Conservation (phyloP, 2,797 vertebrate genomes). For the Pyrocephalus nanus region DNA sequence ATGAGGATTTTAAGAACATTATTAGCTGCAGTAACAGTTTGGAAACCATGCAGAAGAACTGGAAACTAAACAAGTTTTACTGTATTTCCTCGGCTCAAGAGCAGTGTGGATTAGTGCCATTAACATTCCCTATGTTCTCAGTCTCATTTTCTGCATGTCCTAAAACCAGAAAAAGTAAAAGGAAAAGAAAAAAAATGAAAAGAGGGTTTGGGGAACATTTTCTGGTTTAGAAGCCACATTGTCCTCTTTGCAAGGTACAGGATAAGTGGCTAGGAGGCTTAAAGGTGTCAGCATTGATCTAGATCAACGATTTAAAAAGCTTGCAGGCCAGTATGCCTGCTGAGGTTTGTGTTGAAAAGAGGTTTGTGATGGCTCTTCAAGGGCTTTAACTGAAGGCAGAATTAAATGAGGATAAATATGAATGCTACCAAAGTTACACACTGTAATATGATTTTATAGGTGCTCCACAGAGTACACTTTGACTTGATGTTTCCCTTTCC, state of each 20-base stretch:
- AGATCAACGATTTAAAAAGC: background rate
- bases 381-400: background rate
- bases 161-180: background rate
- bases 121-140: background rate
- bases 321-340: background rate
- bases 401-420: background rate
- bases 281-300: background rate
- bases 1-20: background rate
- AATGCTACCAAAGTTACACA: background rate
- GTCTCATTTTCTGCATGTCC: background rate
- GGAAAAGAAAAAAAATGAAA: rapidly evolving
- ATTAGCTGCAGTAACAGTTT: background rate
- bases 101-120: background rate
- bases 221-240: background rate
- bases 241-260: background rate
- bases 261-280: background rate
- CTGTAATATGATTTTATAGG: background rate
- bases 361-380: background rate
- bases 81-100: background rate
- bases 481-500: background rate
- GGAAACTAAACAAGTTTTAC: background rate
- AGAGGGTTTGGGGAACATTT: background rate
- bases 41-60: background rate
- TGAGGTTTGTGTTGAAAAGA: background rate
- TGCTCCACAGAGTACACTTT: background rate